Conservation (phyloP, 2,888 invertebrate species). For the Chaetogeoica ovagalla region DNA sequence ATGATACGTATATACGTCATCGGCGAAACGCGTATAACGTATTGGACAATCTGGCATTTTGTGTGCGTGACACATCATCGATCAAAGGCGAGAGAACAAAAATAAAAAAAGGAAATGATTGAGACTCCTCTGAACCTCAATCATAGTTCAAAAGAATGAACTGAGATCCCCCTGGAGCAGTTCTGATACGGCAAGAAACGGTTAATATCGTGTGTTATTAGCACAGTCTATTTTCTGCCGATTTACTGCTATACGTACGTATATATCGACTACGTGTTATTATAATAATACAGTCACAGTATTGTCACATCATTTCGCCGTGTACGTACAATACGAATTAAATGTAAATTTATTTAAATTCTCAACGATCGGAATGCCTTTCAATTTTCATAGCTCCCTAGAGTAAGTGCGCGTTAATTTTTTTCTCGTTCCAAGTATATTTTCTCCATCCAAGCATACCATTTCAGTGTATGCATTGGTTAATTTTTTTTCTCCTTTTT, state of each 20-base stretch:
- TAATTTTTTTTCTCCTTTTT: too few species aligned
- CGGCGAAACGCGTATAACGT: not conserved
- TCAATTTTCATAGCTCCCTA: too few species aligned
- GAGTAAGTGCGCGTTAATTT: too few species aligned
- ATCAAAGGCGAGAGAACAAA: not conserved
- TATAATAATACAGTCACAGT: not conserved
- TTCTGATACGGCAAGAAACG: not conserved
- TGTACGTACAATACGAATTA: not conserved
- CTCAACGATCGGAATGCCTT: not conserved
- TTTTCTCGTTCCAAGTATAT: too few species aligned
- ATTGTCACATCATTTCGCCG: too few species aligned
- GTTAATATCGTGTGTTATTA: not conserved
- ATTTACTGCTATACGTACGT: constrained; percentile 12
- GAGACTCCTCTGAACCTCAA: too few species aligned
- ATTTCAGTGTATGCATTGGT: too few species aligned
- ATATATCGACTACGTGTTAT: not conserved
- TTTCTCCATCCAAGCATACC: too few species aligned
- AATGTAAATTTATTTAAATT: not conserved
- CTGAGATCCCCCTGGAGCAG: not conserved
- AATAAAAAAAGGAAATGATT: too few species aligned
- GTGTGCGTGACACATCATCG: not conserved
- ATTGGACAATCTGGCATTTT: not conserved
- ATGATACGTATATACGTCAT: not conserved
- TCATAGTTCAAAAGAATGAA: not conserved
- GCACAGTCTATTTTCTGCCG: not conserved